A percentile compares a stretch with the other conserved stretches of the same genome.
Evolutionary conservation across 2,888 invertebrate species (phyloP).

Genomic region (Ariolimax columbianus): DNA sequence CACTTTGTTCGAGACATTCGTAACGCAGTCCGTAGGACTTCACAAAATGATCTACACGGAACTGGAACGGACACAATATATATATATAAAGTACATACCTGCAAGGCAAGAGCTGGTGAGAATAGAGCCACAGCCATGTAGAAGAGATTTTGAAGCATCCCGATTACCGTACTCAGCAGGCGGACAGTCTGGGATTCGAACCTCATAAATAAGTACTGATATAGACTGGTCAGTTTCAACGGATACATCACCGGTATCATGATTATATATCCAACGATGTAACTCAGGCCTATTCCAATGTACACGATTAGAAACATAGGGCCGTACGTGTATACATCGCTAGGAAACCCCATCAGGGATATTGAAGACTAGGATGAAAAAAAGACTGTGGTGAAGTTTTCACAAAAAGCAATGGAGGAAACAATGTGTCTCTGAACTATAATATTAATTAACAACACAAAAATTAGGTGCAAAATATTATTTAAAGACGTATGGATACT

Average conservation of each 20-base stretch:
- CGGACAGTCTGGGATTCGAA: conserved; percentile 59
- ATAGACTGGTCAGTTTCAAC: conserved; percentile 59
- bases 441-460: too few relatives aligned
- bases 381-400: not conserved
- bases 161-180: conserved; percentile 58
- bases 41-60: too few relatives aligned
- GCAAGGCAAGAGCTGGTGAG: conserved; percentile 61
- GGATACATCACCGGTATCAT: conserved; percentile 60
- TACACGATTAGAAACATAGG: conserved; percentile 55
- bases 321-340: conserved; percentile 59
- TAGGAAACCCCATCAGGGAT: conserved; percentile 60
- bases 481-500: too few relatives aligned
- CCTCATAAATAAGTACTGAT: conserved; percentile 61
- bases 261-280: conserved; percentile 50
- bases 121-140: conserved; percentile 61
- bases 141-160: conserved; percentile 61
- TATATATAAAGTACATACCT: conserved; percentile 56
- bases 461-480: too few relatives aligned
- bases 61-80: too few relatives aligned
- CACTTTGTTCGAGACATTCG: too few relatives aligned
- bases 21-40: too few relatives aligned
- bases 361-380: conserved; percentile 63
- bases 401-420: too few relatives aligned
- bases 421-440: too few relatives aligned
- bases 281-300: conserved; percentile 51